Conservation (phyloP, 2,888 invertebrate genomes). For the Nebria brevicollis region DNA sequence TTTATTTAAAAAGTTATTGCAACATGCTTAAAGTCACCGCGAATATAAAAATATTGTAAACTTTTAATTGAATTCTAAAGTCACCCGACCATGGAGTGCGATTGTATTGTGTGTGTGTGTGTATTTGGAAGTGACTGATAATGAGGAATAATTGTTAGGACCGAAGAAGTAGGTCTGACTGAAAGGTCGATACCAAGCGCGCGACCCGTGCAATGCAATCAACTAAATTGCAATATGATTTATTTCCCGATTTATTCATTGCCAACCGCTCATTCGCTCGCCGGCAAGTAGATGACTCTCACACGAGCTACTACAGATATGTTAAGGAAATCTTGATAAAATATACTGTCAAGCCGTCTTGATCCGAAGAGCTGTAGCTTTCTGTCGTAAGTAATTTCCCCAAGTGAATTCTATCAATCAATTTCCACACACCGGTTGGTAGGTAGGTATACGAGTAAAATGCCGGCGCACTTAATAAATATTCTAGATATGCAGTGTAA, state of each 20-base stretch:
- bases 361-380: constrained; percentile 46
- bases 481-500: background rate
- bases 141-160: constrained; percentile 4
- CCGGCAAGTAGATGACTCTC: constrained; percentile 28
- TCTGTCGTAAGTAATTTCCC: constrained; percentile 45
- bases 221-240: constrained; percentile 46
- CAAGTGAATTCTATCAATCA: constrained; percentile 45
- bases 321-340: constrained; percentile 46
- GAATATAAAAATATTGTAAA: constrained; percentile 37
- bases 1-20: constrained; percentile 40
- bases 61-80: constrained; percentile 46
- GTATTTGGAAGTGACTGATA: background rate
- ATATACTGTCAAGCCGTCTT: constrained; percentile 47
- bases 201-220: constrained; percentile 30
- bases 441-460: background rate
- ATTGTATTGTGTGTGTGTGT: background rate
- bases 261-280: background rate
- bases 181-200: background rate
- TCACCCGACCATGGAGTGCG: constrained; percentile 14
- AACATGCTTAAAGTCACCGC: constrained; percentile 22
- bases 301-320: constrained; percentile 33
- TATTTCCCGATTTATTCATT: constrained; percentile 45
- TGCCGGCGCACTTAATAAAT: background rate
- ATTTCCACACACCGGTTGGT: constrained; percentile 8
- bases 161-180: background rate